A percentile compares a stretch with the other conserved stretches of the same genome.
Evolutionary conservation across 2,113 vertebrate genomes (phyloP).

Genomic region (Mungos mungo): DNA sequence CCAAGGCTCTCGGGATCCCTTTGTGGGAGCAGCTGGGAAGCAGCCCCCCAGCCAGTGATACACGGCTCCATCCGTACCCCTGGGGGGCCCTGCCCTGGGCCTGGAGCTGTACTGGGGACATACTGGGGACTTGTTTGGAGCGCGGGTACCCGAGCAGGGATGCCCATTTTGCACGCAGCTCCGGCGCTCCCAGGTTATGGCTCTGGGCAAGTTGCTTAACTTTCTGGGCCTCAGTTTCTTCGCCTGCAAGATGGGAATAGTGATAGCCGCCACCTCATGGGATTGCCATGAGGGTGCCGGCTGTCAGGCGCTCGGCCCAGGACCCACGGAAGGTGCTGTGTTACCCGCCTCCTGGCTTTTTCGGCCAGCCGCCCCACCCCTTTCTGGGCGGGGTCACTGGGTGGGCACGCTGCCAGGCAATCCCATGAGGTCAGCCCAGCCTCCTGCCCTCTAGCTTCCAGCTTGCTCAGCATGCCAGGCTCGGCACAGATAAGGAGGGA

Average conservation of each 20-base stretch:
- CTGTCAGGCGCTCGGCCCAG: not conserved
- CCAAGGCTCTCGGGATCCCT: not conserved
- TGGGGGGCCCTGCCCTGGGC: rapidly evolving
- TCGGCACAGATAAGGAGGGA: not conserved
- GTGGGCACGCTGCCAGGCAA: not conserved
- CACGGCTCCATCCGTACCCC: not conserved
- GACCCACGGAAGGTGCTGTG: not conserved
- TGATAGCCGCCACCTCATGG: not conserved
- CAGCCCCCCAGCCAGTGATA: not conserved
- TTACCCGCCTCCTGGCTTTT: not conserved
- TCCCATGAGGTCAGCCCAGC: not conserved
- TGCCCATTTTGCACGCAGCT: not conserved
- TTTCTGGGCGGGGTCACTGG: not conserved
- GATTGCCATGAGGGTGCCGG: not conserved
- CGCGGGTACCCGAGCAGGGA: not conserved
- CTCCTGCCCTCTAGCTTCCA: not conserved
- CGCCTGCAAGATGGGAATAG: not conserved
- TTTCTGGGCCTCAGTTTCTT: not conserved
- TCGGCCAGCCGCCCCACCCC: not conserved
- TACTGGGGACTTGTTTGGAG: not conserved
- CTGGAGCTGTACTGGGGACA: not conserved
- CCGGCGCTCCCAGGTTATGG: not conserved
- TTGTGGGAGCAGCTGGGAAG: not conserved
- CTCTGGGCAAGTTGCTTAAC: not conserved
- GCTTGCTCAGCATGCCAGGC: not conserved